Evolutionary conservation across 2,888 invertebrate genomes (phyloP), one percentile per base, ranked within the genome.

Genomic region (Chloroclysta siterata): DNA sequence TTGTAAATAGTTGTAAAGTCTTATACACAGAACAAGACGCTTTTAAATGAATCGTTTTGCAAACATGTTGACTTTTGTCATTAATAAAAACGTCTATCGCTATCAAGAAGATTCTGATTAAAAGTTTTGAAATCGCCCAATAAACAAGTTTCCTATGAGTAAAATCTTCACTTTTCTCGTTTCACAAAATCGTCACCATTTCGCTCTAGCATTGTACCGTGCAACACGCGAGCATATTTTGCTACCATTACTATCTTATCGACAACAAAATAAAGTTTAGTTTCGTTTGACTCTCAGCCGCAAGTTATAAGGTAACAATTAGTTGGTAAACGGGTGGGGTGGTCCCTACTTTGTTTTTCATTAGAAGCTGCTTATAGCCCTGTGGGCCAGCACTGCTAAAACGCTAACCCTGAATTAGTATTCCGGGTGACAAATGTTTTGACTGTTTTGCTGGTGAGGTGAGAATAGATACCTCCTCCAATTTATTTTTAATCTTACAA

Each of bases 261-360:
- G 0, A 13, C 4, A 0, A 48, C 33, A 39, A n/a, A 52, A 50
- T 53, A 70, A n/a, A n/a, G 61, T 58, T 28, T 51, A 55, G 8
- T 60, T 65, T 67, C 4, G 44, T 22, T 1, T 65, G 28, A 29
- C 22, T 17, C 33, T 5, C 15, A 42, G 10, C 13, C 36, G 39
- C 7, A 54, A 53, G 46, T 67, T 55, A 52, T 62, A 63, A 36
- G 64, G 68, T 72, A 72, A 70, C 72, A 71, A 72, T 72, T 72
- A 71, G 72, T 72, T 58, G 72, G 66, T 72, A 70, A 71, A 70
- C 62, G 67, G 70, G 60, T 51, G 64, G 55, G 62, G 61, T 64
- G 62, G 63, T 62, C 59, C 71, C 62, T 74, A 71, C 75, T 76
- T 78, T 78, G 76, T 78, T 77, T 76, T 77, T 77, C 75, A 77